These are phyloP conservation scores for Dermolepida albohirtum DNA, from an alignment of 2,888 invertebrate species.

Conservation along the genomic window DNA sequence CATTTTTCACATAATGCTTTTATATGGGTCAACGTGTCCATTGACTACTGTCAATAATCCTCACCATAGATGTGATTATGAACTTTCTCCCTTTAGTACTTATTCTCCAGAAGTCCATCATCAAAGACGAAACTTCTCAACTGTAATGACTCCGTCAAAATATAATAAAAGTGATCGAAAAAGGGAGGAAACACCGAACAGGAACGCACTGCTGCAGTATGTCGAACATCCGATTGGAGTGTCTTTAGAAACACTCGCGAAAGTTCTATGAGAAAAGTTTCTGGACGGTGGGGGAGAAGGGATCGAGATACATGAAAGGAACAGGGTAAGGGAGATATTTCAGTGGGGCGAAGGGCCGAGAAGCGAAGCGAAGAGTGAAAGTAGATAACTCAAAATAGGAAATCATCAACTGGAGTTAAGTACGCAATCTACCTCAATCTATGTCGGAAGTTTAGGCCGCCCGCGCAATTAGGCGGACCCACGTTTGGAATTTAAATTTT, in stretches of 20 bases:
- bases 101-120: slow-evolving; percentile 16
- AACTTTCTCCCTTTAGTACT: slow-evolving; percentile 14
- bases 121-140: slow-evolving; percentile 30
- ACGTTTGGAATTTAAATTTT: slow-evolving; percentile 17
- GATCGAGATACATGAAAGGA: background rate
- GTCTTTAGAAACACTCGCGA: slow-evolving; percentile 40
- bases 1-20: slow-evolving; percentile 32
- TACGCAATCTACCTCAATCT: slow-evolving; percentile 45
- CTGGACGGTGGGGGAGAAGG: slow-evolving; percentile 2
- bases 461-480: slow-evolving; percentile 6
- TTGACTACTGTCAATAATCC: slow-evolving; percentile 34
- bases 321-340: background rate
- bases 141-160: slow-evolving; percentile 38
- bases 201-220: slow-evolving; percentile 28
- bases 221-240: slow-evolving; percentile 38
- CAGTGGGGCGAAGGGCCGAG: slow-evolving; percentile 5
- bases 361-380: slow-evolving; percentile 42
- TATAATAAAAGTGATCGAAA: slow-evolving; percentile 38
- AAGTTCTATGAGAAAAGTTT: slow-evolving; percentile 45
- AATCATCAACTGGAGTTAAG: slow-evolving; percentile 51
- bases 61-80: slow-evolving; percentile 32
- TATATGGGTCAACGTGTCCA: slow-evolving; percentile 38
- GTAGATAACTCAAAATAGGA: slow-evolving; percentile 54
- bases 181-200: slow-evolving; percentile 17
- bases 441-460: slow-evolving; percentile 12